A percentile compares a stretch with the other conserved stretches of the same genome.
phyloP scores from a whole-genome alignment of 1,140 invertebrate genomes.

The Oedothorax gibbosus region DNA sequence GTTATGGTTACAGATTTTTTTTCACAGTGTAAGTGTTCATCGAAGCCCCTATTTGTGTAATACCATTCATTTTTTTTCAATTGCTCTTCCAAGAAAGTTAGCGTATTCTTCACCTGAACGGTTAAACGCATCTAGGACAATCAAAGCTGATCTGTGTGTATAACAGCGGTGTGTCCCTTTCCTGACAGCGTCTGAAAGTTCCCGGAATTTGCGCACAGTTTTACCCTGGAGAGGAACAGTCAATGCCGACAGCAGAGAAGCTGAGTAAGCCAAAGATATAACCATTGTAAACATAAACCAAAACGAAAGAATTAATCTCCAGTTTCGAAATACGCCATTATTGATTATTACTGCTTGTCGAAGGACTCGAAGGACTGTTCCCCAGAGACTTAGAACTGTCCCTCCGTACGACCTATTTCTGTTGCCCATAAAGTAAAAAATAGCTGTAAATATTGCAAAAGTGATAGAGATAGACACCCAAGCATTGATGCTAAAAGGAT shows the following conservation, averaged over 20 bases:
- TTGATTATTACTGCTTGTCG: neutral
- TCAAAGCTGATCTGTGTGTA: neutral
- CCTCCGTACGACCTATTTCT: neutral
- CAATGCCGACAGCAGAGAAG: slow-evolving; percentile 1
- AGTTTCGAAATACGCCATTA: neutral
- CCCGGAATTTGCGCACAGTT: neutral
- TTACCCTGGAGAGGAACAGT: slow-evolving; percentile 6
- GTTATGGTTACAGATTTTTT: too few relatives aligned
- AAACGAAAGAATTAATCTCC: neutral
- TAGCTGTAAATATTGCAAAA: neutral
- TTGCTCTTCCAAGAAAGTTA: neutral
- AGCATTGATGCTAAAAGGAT: neutral
- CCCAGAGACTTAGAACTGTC: neutral
- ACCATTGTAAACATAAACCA: slow-evolving; percentile 5
- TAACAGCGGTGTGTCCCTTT: neutral
- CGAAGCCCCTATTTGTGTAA: neutral
- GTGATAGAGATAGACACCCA: neutral
- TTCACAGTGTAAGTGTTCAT: too few relatives aligned
- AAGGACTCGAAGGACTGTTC: neutral
- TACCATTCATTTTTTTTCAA: neutral
- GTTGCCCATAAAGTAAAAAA: neutral
- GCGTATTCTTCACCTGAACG: neutral
- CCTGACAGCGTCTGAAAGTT: neutral
- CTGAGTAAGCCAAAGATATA: slow-evolving; percentile 7
- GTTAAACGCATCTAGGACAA: neutral